Conservation (phyloP, 2,888 invertebrate species). For the Clusia tigrina region DNA sequence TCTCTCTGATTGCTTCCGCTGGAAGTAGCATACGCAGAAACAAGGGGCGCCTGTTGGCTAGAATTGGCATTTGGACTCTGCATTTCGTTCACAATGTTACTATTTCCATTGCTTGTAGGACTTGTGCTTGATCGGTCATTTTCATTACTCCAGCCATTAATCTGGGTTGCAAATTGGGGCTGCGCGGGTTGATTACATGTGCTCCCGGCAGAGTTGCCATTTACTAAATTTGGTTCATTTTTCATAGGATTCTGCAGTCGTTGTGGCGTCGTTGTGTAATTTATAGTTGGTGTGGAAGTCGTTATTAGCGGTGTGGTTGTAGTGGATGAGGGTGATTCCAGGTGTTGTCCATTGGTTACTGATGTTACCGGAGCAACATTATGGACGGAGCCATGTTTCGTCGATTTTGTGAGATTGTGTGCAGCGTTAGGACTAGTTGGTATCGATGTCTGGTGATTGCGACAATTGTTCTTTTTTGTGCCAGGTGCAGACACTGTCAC, state of each 20-base stretch:
- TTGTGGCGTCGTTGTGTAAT: slow-evolving; percentile 35
- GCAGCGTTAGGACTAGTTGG: slow-evolving; percentile 40
- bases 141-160: slow-evolving; percentile 35
- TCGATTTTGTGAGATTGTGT: slow-evolving; percentile 53
- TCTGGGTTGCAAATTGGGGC: slow-evolving; percentile 34
- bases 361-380: not conserved
- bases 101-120: slow-evolving; percentile 27
- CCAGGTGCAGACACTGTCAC: slow-evolving; percentile 7
- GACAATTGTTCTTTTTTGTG: slow-evolving; percentile 15
- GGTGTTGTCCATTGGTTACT: not conserved
- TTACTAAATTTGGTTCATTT: slow-evolving; percentile 52
- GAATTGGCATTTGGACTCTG: slow-evolving; percentile 51
- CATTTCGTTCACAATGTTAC: slow-evolving; percentile 35
- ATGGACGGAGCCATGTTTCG: slow-evolving; percentile 42
- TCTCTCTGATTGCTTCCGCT: slow-evolving; percentile 33
- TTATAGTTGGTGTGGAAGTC: slow-evolving; percentile 40
- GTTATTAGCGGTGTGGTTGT: slow-evolving; percentile 22
- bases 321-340: slow-evolving; percentile 30
- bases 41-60: slow-evolving; percentile 30
- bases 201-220: slow-evolving; percentile 45
- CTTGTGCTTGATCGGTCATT: slow-evolving; percentile 30
- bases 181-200: slow-evolving; percentile 46
- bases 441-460: slow-evolving; percentile 15
- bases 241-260: slow-evolving; percentile 39
- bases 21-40: slow-evolving; percentile 32